Base-by-base conservation (phyloP, 2,888 invertebrate species). In the Margaritifera margaritifera region DNA sequence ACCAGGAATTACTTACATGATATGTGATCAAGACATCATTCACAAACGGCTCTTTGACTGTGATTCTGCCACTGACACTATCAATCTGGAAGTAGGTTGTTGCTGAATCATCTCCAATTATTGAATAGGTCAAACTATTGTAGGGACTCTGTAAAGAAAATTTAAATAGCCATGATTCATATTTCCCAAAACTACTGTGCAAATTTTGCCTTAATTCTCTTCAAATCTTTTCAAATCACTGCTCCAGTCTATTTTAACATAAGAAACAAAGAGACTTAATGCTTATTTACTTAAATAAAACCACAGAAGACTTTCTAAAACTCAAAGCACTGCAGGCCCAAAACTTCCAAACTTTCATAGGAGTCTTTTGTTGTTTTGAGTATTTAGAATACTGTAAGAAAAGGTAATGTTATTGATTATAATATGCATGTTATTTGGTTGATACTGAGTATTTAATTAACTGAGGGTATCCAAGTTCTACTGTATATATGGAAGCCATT, bases 51-150 rank as follows among this genome's bases (percentile, higher is more conserved):
- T 75, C 69, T 22, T 61, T 64, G 42, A 83, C 31, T 55, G 59
- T 72, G 62, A 83, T 80, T 18, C 58, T 64, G 11, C 83, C 83
- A 51, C 72, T 72, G 20, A 22, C 56, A 5, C 69, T 15, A 59
- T 84, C 75, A 50, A 88, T 84, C 27, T 64, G 63, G 76, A 88
- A 88, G 75, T 77, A 86, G 18, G 74, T 77, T 18, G 80, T 66
- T 4, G 87, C 84, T 1, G 75, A 52, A 60, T 84, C 85, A 72
- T 87, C 86, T 6, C 87, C 88, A 67, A 86, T 86, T 54, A 87
- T 84, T 62, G 75, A 74, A 74, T 83, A 87, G 31, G 74, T 74
- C 51, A 88, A 64, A 18, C 72, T 71, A 62, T 81, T 84, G 72
- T 80, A 87, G 8, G 86, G 86, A 56, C 74, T 75, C 86, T 86